These are phyloP conservation scores for Nymphalis io DNA, from an alignment of 1,140 invertebrate species.

Conservation along the genomic window DNA sequence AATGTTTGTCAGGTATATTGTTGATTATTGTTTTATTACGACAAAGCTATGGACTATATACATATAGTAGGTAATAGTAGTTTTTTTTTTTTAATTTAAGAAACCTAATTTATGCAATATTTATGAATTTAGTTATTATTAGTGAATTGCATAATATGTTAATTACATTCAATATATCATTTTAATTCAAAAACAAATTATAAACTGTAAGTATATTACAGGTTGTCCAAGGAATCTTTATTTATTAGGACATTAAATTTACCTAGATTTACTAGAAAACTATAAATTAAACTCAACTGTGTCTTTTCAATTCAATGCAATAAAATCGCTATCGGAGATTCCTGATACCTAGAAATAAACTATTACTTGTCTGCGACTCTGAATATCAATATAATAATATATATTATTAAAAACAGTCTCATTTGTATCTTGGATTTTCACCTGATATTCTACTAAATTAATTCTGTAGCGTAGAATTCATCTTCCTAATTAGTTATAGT, in stretches of 20 bases:
- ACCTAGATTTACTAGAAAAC: constrained; percentile 12
- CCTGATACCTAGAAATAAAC: background rate
- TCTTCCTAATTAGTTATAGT: no score
- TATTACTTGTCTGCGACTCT: background rate
- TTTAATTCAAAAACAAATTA: constrained; percentile 32
- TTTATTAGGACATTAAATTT: constrained; percentile 19
- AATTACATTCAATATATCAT: constrained; percentile 32
- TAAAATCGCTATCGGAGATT: background rate
- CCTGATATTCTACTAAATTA: no score
- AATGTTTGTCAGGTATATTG: no score
- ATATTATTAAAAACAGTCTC: background rate
- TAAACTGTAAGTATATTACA: constrained; percentile 22
- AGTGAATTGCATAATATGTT: constrained; percentile 26
- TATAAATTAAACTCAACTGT: constrained; percentile 12
- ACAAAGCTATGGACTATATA: no score
- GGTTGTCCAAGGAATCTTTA: constrained; percentile 8
- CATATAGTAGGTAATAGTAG: no score
- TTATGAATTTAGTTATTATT: no score
- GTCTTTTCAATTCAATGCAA: background rate
- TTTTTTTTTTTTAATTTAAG: no score
- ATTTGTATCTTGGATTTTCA: no score
- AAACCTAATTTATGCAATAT: no score
- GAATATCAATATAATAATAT: background rate
- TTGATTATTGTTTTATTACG: no score
- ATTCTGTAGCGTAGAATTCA: no score